These are phyloP conservation scores for Temnothorax unifasciatus DNA, from an alignment of 2,888 invertebrate genomes.

Conservation along the genomic window DNA sequence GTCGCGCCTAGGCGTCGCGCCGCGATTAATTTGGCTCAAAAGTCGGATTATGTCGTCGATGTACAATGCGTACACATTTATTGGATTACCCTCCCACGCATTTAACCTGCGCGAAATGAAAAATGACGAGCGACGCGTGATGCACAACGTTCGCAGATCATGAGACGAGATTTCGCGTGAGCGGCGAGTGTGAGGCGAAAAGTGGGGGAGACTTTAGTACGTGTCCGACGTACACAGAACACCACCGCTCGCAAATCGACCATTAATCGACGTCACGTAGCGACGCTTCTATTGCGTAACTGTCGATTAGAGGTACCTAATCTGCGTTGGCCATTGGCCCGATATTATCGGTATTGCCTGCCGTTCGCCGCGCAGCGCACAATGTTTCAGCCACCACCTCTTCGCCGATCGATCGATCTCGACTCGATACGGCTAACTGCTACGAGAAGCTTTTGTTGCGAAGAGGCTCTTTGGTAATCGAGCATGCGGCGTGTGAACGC, in stretches of 20 bases:
- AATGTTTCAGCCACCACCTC: conserved; percentile 1
- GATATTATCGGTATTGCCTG: conserved; percentile 29
- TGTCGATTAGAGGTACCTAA: conserved; percentile 3
- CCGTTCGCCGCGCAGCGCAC: background rate
- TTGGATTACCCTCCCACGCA: background rate
- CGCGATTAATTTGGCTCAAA: background rate
- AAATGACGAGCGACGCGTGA: background rate
- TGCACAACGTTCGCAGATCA: background rate
- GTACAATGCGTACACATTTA: background rate
- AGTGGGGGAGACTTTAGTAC: background rate
- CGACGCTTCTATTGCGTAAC: background rate
- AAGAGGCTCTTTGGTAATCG: conserved; percentile 51
- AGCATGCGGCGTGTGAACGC: conserved; percentile 33
- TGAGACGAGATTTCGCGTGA: background rate
- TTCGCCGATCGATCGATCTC: conserved; percentile 38
- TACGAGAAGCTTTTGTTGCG: conserved; percentile 50
- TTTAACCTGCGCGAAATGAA: background rate
- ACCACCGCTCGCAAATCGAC: background rate
- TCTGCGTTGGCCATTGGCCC: conserved; percentile 9
- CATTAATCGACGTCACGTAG: conserved; percentile 31
- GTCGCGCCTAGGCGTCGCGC: conserved; percentile 2
- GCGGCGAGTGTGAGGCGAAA: background rate
- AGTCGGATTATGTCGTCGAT: conserved; percentile 14
- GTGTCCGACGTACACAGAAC: background rate
- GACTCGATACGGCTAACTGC: conserved; percentile 35